Evolutionary conservation across 2,888 invertebrate species (phyloP).

Genomic region (Rhimphoctona megacephalus): DNA sequence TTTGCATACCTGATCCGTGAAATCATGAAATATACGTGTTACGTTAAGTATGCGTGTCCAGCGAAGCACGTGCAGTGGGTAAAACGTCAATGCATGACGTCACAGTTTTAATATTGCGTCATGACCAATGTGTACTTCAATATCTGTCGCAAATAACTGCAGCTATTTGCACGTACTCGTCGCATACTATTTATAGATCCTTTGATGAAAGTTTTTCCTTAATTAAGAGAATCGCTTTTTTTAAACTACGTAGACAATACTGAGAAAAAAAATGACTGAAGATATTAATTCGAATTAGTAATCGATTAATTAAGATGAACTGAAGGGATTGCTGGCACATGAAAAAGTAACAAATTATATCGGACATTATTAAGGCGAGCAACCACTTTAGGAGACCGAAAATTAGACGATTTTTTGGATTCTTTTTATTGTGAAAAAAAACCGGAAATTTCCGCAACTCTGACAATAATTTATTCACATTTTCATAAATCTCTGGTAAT

Average conservation of each 20-base stretch:
- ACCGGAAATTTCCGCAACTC: too few relatives aligned
- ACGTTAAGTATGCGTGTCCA: slow-evolving; percentile 14
- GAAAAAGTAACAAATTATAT: neutral
- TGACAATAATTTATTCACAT: too few relatives aligned
- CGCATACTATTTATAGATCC: slow-evolving; percentile 26
- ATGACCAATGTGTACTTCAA: slow-evolving; percentile 1
- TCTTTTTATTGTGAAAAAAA: too few relatives aligned
- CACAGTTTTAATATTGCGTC: slow-evolving; percentile 30
- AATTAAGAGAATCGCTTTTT: neutral
- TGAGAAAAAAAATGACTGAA: neutral
- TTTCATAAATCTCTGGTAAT: too few relatives aligned
- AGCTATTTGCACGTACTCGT: slow-evolving; percentile 14
- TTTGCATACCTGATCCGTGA: slow-evolving; percentile 15
- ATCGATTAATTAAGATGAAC: neutral
- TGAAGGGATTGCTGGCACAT: neutral
- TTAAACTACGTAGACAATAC: neutral
- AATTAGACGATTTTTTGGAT: too few relatives aligned
- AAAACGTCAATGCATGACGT: slow-evolving; percentile 60
- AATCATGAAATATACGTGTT: slow-evolving; percentile 29
- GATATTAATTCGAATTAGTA: neutral
- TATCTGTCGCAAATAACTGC: slow-evolving; percentile 39
- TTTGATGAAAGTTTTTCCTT: neutral
- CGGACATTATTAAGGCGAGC: too few relatives aligned
- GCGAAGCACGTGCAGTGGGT: slow-evolving; percentile 35
- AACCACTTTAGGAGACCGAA: too few relatives aligned